Conservation (phyloP, 2,797 vertebrate genomes). For the Vipera latastei region DNA sequence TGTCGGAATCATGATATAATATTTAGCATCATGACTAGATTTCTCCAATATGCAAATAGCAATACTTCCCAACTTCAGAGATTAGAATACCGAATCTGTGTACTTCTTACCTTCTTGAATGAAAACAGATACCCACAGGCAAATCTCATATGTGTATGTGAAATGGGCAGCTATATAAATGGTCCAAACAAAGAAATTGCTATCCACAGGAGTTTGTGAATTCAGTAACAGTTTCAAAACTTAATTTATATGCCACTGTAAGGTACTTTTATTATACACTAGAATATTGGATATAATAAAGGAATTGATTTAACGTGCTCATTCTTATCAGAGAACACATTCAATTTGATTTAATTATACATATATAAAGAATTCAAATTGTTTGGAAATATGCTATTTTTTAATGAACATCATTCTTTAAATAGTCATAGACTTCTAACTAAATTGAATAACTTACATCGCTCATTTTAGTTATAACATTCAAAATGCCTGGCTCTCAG, state of each 20-base stretch:
- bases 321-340: conserved; percentile 45
- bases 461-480: conserved; percentile 35
- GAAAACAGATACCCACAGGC: neutral
- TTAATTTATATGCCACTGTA: conserved; percentile 49
- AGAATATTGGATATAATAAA: conserved; percentile 44
- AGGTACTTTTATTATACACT: conserved; percentile 38
- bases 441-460: conserved; percentile 47
- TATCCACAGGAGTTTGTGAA: neutral
- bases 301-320: conserved; percentile 29
- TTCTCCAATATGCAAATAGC: neutral
- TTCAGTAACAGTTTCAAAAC: conserved; percentile 38
- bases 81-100: neutral
- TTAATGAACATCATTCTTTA: conserved; percentile 32
- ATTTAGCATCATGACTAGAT: neutral
- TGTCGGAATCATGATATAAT: neutral
- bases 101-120: neutral
- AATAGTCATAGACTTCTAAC: conserved; percentile 42
- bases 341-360: conserved; percentile 55
- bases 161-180: neutral
- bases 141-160: neutral
- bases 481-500: conserved; percentile 42
- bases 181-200: neutral
- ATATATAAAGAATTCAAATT: conserved; percentile 42
- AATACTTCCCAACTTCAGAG: neutral
- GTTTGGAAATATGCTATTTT: neutral